phyloP scores from a whole-genome alignment of 1,140 invertebrate genomes.

The Drosophila tani region DNA sequence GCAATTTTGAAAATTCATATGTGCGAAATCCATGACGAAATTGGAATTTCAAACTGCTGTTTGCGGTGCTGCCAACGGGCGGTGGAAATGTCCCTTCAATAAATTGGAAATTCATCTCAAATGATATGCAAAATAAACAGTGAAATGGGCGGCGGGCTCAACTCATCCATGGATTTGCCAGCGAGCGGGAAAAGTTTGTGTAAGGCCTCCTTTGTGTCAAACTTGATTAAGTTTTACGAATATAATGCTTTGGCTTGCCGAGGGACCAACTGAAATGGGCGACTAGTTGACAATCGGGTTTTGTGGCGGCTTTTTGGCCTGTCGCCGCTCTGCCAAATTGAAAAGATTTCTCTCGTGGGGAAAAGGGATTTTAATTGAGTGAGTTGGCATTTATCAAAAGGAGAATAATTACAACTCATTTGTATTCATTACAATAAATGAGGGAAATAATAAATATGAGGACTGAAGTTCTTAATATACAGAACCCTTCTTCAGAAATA shows the following conservation, averaged over 20 bases:
- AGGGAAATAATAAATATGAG: background rate
- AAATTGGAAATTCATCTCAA: conserved; percentile 53
- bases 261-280: conserved; percentile 8
- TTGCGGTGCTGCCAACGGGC: conserved; percentile 19
- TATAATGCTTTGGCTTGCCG: conserved; percentile 14
- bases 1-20: conserved; percentile 63
- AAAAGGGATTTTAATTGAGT: conserved; percentile 14
- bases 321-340: conserved; percentile 11
- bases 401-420: conserved; percentile 1
- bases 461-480: background rate
- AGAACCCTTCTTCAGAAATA: background rate
- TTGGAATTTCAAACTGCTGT: conserved; percentile 47
- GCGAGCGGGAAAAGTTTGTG: conserved; percentile 26
- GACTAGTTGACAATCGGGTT: conserved; percentile 31
- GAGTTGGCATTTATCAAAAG: background rate
- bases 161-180: conserved; percentile 45
- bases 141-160: conserved; percentile 32
- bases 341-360: conserved; percentile 2
- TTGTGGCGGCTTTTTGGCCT: conserved; percentile 21
- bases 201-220: conserved; percentile 39
- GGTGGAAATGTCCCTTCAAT: conserved; percentile 17
- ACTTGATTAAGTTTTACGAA: conserved; percentile 51
- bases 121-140: conserved; percentile 71
- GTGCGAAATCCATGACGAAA: conserved; percentile 57
- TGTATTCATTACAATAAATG: conserved; percentile 4